Conservation (phyloP, 2,113 vertebrate genomes). For the Geococcyx californianus region DNA sequence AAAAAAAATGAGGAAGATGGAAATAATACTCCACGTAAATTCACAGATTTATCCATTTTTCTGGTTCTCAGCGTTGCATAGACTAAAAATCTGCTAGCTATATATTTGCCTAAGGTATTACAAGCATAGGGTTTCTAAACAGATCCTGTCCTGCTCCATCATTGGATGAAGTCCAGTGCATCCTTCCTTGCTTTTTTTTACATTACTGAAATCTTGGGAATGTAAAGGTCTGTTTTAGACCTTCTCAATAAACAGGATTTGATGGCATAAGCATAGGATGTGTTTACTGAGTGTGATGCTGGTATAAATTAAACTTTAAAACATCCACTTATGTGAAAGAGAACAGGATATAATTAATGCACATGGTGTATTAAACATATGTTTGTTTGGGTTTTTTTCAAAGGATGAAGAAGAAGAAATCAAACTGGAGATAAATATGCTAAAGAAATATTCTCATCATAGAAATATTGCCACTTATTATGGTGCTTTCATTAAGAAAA, state of each 20-base stretch:
- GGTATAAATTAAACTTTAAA: neutral
- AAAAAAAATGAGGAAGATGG: neutral
- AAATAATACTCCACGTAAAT: neutral
- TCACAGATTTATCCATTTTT: neutral
- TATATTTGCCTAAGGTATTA: neutral
- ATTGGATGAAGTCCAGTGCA: neutral
- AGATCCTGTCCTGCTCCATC: neutral
- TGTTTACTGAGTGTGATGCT: neutral
- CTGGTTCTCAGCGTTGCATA: neutral
- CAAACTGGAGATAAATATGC: slow-evolving; percentile 99
- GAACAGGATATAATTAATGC: neutral
- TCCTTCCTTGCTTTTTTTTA: neutral
- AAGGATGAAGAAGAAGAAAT: slow-evolving; percentile 99
- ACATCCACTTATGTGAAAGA: neutral
- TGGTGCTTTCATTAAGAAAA: slow-evolving; percentile 99
- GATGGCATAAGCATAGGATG: neutral
- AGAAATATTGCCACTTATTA: slow-evolving; percentile 99
- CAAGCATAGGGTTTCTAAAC: neutral
- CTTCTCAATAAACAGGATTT: neutral
- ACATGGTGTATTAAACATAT: neutral
- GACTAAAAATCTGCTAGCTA: neutral
- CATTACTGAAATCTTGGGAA: neutral
- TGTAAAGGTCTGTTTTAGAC: neutral
- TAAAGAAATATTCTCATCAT: slow-evolving; percentile 99
- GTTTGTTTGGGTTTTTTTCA: neutral